Evolutionary conservation across 2,888 invertebrate species (phyloP), one percentile per base, ranked within the genome.

Genomic region (Acanthosoma haemorrhoidale): DNA sequence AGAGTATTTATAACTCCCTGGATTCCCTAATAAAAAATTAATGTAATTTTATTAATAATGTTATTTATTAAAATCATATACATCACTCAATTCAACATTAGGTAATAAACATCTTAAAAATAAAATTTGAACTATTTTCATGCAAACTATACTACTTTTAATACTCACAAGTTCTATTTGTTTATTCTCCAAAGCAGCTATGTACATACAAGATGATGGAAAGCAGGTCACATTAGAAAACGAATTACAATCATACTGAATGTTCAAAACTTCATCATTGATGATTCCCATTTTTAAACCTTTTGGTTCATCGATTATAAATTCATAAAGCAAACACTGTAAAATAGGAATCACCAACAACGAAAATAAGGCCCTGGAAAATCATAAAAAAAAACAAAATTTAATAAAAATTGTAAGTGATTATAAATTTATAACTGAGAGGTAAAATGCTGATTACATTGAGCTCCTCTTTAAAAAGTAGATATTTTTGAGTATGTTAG

Each of bases 301-400:
- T 66, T 83, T 83, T 0, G 91, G 90, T 76, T 93, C 89, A 0
- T 93, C 93, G 64, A 93, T 86, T 34, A 92, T 89, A 69, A 88
- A 79, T 80, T 93, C 90, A 80, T 95, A 94, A 36, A 90, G 84
- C 43, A 87, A 82, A 72, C 90, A 84, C 84, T 94, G 89, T 21
- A 94, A 81, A 16, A 94, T 81, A 13, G 95, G 95, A 77, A 95
- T 89, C 69, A 91, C 76, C 71, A 94, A 81, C 73, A 93, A 87
- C 80, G 95, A 95, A 73, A 89, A 80, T 31, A 94, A 81, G 36
- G 92, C 90, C 6, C 92, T 93, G 80, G n/a, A 82, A 82, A 32
- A 51, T 9, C 3, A 51, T 32, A 36, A 5, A 51, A 25, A 6
- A 25, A 51, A 11, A 5, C 18, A 18, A 3, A 25, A 25, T n/a